Percentiles rank a stretch among this genome's conserved stretches.
phyloP scores from a whole-genome alignment of 2,888 invertebrate genomes.

The Neuroscelio doddi region DNA sequence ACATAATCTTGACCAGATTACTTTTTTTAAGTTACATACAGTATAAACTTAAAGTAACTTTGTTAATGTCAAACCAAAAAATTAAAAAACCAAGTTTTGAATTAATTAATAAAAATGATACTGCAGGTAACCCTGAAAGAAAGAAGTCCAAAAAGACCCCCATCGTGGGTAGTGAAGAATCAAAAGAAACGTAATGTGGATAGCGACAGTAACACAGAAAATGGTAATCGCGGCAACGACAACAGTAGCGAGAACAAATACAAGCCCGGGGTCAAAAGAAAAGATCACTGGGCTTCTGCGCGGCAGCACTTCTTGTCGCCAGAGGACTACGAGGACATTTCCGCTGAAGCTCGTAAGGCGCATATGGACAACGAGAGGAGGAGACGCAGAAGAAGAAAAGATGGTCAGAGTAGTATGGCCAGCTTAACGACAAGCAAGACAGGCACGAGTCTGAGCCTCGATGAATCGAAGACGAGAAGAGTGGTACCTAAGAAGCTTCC shows the following conservation, averaged over 20 bases:
- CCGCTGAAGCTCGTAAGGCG: conserved; percentile 56
- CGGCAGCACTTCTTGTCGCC: conserved; percentile 64
- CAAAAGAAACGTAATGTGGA: conserved; percentile 61
- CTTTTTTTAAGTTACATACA: no score
- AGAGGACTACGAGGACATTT: conserved; percentile 57
- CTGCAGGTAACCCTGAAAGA: conserved; percentile 66
- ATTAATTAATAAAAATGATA: neutral
- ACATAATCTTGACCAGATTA: no score
- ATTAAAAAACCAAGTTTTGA: neutral
- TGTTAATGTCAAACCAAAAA: no score
- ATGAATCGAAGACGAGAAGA: conserved; percentile 38
- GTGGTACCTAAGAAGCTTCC: conserved; percentile 64
- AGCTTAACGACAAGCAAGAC: conserved; percentile 50
- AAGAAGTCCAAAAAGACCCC: conserved; percentile 62
- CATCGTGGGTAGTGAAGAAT: conserved; percentile 63
- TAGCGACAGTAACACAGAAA: conserved; percentile 59
- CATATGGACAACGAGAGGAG: conserved; percentile 57
- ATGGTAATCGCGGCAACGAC: conserved; percentile 55
- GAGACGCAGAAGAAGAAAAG: conserved; percentile 57
- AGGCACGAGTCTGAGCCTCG: conserved; percentile 44
- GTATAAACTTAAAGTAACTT: no score
- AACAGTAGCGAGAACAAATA: conserved; percentile 57
- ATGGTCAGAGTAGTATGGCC: conserved; percentile 52
- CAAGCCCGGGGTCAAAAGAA: conserved; percentile 58
- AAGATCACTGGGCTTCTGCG: conserved; percentile 69